Conservation (phyloP, 1,140 invertebrate genomes). For the Zophobas atratus region DNA sequence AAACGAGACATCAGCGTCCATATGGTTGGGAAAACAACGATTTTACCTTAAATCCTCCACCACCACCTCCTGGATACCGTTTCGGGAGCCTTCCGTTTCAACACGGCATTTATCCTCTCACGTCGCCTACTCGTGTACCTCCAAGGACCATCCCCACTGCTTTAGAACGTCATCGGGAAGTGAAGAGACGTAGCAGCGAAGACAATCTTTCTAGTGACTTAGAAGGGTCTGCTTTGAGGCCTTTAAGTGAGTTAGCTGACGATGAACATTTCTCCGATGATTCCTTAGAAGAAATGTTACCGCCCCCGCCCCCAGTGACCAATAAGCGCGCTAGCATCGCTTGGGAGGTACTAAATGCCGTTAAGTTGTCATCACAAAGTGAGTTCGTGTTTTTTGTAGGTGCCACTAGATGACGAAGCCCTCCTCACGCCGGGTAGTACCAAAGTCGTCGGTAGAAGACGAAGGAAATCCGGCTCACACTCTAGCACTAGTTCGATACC, state of each 20-base stretch:
- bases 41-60: conserved; percentile 71
- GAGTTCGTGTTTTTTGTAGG: not conserved
- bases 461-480: conserved; percentile 74
- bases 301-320: conserved; percentile 72
- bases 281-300: conserved; percentile 83
- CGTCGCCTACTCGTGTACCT: conserved; percentile 74
- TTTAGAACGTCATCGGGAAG: conserved; percentile 83
- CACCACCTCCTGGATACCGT: conserved; percentile 73
- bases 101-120: conserved; percentile 65
- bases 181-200: conserved; percentile 73
- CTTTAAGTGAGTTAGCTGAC: conserved; percentile 71
- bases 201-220: conserved; percentile 60
- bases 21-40: conserved; percentile 80
- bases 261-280: conserved; percentile 86
- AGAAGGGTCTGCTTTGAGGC: conserved; percentile 58
- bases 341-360: conserved; percentile 74
- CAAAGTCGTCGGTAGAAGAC: conserved; percentile 77
- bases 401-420: conserved; percentile 77
- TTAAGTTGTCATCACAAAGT: conserved; percentile 59
- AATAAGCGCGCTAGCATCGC: conserved; percentile 85
- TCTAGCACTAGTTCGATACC: conserved; percentile 76
- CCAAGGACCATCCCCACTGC: conserved; percentile 79
- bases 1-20: conserved; percentile 80
- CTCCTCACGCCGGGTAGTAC: conserved; percentile 81
- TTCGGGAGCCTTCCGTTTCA: conserved; percentile 77